Conservation (phyloP, 2,113 vertebrate genomes). For the Circaetus cinerascens region DNA sequence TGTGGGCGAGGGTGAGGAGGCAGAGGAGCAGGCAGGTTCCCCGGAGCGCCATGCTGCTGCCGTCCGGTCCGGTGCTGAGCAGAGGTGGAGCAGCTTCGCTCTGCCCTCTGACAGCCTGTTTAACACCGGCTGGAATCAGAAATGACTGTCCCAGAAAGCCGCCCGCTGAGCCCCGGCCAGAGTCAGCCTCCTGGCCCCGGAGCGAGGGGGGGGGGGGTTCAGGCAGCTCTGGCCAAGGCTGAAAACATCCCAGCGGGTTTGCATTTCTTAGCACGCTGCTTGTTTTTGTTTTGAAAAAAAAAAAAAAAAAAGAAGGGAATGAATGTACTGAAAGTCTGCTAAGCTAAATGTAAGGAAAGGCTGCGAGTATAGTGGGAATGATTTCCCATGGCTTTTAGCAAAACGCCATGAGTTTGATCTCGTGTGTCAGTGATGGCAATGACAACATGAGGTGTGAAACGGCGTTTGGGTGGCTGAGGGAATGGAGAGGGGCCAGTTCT, state of each 20-base stretch:
- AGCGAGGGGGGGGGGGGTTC: neutral
- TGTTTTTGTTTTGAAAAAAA: neutral
- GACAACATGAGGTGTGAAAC: neutral
- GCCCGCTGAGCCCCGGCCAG: conserved; percentile 35
- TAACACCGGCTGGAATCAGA: conserved; percentile 18
- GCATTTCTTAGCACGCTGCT: neutral
- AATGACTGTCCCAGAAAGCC: conserved; percentile 57
- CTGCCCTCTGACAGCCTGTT: neutral
- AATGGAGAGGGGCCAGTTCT: neutral
- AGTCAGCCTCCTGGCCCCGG: neutral
- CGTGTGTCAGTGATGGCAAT: fast-evolving
- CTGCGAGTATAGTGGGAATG: neutral
- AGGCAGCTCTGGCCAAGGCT: neutral
- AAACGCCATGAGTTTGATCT: neutral
- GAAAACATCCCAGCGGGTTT: neutral
- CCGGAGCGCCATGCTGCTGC: conserved; percentile 77
- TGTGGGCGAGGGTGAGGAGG: conserved; percentile 71
- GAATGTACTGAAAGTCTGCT: neutral
- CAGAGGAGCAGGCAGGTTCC: conserved; percentile 77
- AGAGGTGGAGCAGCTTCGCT: neutral
- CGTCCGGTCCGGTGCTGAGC: neutral
- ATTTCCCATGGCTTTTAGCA: neutral
- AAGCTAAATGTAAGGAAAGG: neutral
- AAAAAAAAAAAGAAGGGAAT: neutral
- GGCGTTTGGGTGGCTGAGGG: neutral